Conservation (phyloP, 1,140 invertebrate genomes). For the Drosophila tropicalis region DNA sequence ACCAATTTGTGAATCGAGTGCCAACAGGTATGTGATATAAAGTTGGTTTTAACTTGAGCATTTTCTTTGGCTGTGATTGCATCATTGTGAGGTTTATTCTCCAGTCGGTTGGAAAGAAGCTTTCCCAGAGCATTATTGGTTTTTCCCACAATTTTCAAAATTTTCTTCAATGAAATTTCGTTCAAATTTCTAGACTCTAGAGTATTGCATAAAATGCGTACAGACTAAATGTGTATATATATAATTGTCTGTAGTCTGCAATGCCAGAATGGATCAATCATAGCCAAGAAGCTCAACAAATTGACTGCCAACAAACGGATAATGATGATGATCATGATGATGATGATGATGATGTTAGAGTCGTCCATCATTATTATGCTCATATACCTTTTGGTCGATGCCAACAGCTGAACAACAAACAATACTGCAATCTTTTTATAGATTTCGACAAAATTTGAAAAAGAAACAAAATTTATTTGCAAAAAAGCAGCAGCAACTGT, state of each 20-base stretch:
- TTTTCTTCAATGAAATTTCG: background rate
- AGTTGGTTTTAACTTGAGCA: background rate
- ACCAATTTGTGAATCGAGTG: background rate
- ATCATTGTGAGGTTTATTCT: background rate
- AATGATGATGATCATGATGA: slow-evolving; percentile 32
- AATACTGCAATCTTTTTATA: slow-evolving; percentile 78
- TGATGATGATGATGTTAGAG: slow-evolving; percentile 39
- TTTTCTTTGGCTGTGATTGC: background rate
- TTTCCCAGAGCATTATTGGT: too few species aligned
- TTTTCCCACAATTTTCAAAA: too few species aligned
- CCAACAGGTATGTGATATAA: slow-evolving; percentile 53
- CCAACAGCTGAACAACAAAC: slow-evolving; percentile 72
- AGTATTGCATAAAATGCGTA: slow-evolving; percentile 50
- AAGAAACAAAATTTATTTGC: slow-evolving; percentile 68
- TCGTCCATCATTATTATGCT: slow-evolving; percentile 77
- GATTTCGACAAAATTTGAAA: slow-evolving; percentile 72
- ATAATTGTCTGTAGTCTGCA: too few species aligned
- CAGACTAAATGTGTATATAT: too few species aligned
- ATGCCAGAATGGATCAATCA: slow-evolving; percentile 73
- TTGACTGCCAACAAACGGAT: slow-evolving; percentile 61
- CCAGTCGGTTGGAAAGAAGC: background rate
- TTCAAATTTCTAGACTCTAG: too few species aligned
- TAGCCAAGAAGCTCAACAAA: slow-evolving; percentile 41
- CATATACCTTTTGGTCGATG: slow-evolving; percentile 68
- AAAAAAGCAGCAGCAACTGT: slow-evolving; percentile 63